Evolutionary conservation across 2,888 invertebrate genomes (phyloP).

Genomic region (Masnerella sp.): DNA sequence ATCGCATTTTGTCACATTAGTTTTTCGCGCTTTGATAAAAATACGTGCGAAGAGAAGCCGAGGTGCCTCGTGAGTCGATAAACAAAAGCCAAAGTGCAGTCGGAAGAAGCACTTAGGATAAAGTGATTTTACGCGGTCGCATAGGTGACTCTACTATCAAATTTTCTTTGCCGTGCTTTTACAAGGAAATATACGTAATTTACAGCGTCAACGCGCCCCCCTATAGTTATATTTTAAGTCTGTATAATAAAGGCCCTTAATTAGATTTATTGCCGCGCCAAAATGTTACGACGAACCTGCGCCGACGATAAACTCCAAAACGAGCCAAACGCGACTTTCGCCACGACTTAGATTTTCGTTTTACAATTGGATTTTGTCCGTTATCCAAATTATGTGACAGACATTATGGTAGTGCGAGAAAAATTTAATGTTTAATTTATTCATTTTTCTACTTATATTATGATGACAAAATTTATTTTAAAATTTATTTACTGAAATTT

Average conservation of each 20-base stretch:
- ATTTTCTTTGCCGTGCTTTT: conserved; percentile 60
- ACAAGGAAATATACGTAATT: conserved; percentile 56
- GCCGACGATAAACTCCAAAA: conserved; percentile 37
- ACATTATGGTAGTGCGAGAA: too few relatives aligned
- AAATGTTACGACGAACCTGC: conserved; percentile 40
- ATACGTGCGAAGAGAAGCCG: conserved; percentile 58
- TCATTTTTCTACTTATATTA: too few relatives aligned
- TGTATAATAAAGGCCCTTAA: conserved; percentile 54
- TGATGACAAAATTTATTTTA: too few relatives aligned
- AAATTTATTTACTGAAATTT: too few relatives aligned
- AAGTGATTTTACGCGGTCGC: conserved; percentile 63
- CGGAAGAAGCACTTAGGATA: conserved; percentile 67
- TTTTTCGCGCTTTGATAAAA: conserved; percentile 42
- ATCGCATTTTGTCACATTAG: conserved; percentile 58
- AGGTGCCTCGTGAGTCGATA: conserved; percentile 65
- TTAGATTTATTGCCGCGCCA: conserved; percentile 54
- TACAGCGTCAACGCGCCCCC: conserved; percentile 48
- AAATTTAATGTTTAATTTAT: too few relatives aligned
- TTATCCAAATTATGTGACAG: conserved; percentile 22
- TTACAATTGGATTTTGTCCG: conserved; percentile 16
- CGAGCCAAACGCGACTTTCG: conserved; percentile 2
- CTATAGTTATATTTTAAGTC: conserved; percentile 39
- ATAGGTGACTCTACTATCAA: conserved; percentile 48
- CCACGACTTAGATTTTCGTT: conserved; percentile 15
- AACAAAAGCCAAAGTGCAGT: conserved; percentile 64